phyloP scores from a whole-genome alignment of 1,140 invertebrate species.

The Coenobita brevimanus region DNA sequence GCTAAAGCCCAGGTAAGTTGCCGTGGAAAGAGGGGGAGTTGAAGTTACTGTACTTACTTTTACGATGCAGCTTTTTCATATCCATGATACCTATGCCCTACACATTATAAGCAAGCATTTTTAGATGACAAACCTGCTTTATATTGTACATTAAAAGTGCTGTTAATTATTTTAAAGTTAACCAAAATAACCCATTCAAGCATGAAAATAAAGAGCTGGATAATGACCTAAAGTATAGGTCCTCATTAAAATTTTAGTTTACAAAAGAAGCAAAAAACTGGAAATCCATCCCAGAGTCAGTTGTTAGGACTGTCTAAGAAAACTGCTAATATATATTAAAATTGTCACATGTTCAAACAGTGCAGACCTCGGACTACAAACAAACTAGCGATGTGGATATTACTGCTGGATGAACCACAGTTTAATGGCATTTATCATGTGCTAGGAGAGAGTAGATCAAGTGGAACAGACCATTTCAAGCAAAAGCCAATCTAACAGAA shows the following conservation, averaged over 20 bases:
- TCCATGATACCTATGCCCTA: conserved; percentile 57
- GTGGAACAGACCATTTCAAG: conserved; percentile 63
- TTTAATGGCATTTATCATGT: conserved; percentile 53
- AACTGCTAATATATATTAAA: conserved; percentile 44
- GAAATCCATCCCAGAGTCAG: conserved; percentile 54
- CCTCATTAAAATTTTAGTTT: conserved; percentile 42
- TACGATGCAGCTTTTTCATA: conserved; percentile 60
- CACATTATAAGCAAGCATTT: conserved; percentile 55
- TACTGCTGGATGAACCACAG: conserved; percentile 44
- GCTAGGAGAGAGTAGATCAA: conserved; percentile 59
- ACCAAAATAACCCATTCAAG: conserved; percentile 66
- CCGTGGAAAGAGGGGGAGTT: conserved; percentile 50
- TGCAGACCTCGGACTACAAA: conserved; percentile 58
- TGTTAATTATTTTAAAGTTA: conserved; percentile 59
- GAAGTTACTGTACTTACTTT: conserved; percentile 59
- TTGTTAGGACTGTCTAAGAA: conserved; percentile 58
- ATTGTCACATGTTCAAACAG: conserved; percentile 56
- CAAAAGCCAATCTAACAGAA: conserved; percentile 63
- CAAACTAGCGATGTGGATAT: conserved; percentile 55
- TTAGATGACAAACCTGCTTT: conserved; percentile 64
- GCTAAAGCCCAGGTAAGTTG: conserved; percentile 45
- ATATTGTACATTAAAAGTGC: conserved; percentile 52
- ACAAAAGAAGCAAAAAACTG: conserved; percentile 26
- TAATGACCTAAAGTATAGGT: conserved; percentile 45
- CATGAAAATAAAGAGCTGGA: conserved; percentile 59